Evolutionary conservation across 2,113 vertebrate species (phyloP).

Genomic region (Paramormyrops kingsleyae): DNA sequence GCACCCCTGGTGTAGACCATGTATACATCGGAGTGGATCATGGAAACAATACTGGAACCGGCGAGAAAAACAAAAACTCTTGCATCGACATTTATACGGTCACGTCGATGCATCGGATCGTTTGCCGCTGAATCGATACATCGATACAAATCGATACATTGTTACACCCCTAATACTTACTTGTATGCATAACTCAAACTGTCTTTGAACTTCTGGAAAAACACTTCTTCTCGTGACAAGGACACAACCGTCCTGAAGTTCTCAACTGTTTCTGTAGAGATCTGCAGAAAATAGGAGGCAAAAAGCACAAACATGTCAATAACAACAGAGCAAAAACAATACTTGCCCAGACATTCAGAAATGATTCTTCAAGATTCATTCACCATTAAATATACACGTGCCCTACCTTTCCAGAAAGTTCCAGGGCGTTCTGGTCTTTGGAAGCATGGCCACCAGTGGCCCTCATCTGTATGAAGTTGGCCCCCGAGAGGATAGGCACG

Average conservation of each 20-base stretch:
- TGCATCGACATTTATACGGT: too few relatives aligned
- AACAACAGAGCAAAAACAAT: neutral
- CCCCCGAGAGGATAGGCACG: slow-evolving; percentile 36
- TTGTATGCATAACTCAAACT: neutral
- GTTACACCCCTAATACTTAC: neutral
- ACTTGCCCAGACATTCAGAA: neutral
- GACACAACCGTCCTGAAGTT: neutral
- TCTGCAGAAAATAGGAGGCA: neutral
- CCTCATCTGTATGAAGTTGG: slow-evolving; percentile 49
- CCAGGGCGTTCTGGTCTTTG: slow-evolving; percentile 62
- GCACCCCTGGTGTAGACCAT: too few relatives aligned
- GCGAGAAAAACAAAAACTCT: too few relatives aligned
- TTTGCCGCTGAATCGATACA: too few relatives aligned
- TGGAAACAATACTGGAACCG: too few relatives aligned
- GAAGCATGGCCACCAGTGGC: slow-evolving; percentile 53
- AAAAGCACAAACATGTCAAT: neutral
- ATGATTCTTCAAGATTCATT: neutral
- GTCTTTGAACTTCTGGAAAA: neutral
- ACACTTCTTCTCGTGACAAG: neutral
- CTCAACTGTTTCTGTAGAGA: neutral
- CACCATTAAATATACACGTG: neutral
- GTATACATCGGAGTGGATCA: too few relatives aligned
- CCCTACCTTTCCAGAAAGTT: slow-evolving; percentile 61
- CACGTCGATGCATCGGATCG: too few relatives aligned
- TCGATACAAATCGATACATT: too few relatives aligned